Base-by-base conservation (phyloP, 2,888 invertebrate species). In the Oxyscelio sp. region DNA sequence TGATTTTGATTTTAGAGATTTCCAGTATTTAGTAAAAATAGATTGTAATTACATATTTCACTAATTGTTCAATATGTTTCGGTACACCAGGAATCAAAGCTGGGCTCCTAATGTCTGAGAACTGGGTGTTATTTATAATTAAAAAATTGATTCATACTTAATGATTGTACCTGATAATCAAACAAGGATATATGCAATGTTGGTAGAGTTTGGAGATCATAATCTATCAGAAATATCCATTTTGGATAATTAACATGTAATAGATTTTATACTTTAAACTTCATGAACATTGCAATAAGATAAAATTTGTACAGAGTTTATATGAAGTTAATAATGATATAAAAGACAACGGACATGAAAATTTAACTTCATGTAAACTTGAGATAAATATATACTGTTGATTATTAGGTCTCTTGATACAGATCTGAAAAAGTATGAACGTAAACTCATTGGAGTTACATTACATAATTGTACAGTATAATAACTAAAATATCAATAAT, bases 181-280 rank as follows among this genome's bases (percentile, higher is more conserved):
- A 40, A 5, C 9, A n/a, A n/a, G n/a, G n/a, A 40, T 1, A n/a
- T 5, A n/a, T 40, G 2, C 2, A 5, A 40, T 2, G 40, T 40
- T n/a, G 40, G 13, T 40, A n/a, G 2, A 40, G n/a, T 40, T 40
- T n/a, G n/a, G n/a, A 40, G n/a, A 2, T 8, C n/a, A 40, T n/a
- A n/a, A 40, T n/a, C n/a, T 40, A 40, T 40, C 40, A 40, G 5
- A n/a, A 40, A 40, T 40, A 40, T 40, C 40, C 40, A 40, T 40
- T n/a, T 40, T 40, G 40, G 40, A 40, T 40, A 40, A 40, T 40
- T n/a, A 13, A 40, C 13, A 40, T 40, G 5, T 40, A 40, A 5
- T 40, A 40, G 40, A 40, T 40, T 40, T 1, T n/a, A 40, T 13
- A 40, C 13, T n/a, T 40, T n/a, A 8, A 40, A 40, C n/a, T 40